Base-by-base conservation (phyloP, 2,797 vertebrate genomes). In the Borostomias antarcticus region DNA sequence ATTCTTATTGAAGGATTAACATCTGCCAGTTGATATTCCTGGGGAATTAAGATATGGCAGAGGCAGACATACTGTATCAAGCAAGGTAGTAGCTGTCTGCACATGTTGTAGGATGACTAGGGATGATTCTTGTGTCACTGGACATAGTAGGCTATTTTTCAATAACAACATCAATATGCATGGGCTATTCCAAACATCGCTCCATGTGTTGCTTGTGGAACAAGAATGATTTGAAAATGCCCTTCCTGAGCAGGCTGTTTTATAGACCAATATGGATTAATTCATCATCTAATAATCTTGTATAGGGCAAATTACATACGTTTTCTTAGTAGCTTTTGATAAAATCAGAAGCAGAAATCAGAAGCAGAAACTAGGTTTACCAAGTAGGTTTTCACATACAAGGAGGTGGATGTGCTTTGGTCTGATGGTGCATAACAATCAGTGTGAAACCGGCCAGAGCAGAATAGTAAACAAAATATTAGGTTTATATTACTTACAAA, bases 1-100 rank as follows among this genome's bases (percentile, higher is more conserved):
- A 66, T 70, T 85, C 23, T 76, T 32, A 82, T 47, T 54, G 60
- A 25, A 71, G 71, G 78, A 89, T 86, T 87, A 87, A 66, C 72
- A 77, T 78, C 50, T 68, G 76, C 2, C 50, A 11, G 50, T 77
- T 77, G 63, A 68, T 62, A 79, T 87, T 87, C 57, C 77, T 75
- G 62, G 79, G 73, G 74, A 66, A 43, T 40, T n/a, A 60, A 75
- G 85, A 84, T 56, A 59, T 67, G 53, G 35, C 70, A 73, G 48
- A 21, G 10, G 11, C 21, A 23, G 19, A 8, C 48, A 9, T 26
- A 25, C 10, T 23, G 48, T 51, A 25, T 9, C 3, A 10, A 13
- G 23, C 23, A 9, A 51, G 10, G 40, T 43, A 17, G 40, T 45
- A 4, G 15, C 15, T 45, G n/a, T 45, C 40, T 45, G 13, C 15